These are phyloP conservation scores for Mus minutoides DNA, from an alignment of 2,797 vertebrate species.

Conservation along the genomic window DNA sequence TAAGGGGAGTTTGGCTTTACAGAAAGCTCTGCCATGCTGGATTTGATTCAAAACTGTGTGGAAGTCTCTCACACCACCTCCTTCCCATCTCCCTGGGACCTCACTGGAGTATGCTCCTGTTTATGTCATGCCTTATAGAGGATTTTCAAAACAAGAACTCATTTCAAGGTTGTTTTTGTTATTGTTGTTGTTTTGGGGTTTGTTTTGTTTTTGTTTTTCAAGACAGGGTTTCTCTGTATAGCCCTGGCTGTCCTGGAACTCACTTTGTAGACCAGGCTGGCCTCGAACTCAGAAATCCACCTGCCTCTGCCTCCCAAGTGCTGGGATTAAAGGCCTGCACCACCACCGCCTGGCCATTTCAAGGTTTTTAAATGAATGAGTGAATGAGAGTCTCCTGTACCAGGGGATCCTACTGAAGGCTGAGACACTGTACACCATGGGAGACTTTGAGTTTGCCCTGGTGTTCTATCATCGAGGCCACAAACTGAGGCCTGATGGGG, in stretches of 20 bases:
- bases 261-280: too few relatives aligned
- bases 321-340: too few relatives aligned
- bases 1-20: not conserved
- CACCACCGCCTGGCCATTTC: too few relatives aligned
- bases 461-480: slow-evolving; percentile 94
- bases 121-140: not conserved
- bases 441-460: slow-evolving; percentile 96
- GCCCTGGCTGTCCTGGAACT: too few relatives aligned
- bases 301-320: too few relatives aligned
- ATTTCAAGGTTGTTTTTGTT: not conserved
- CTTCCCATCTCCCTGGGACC: not conserved
- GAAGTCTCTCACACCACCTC: not conserved
- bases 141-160: not conserved
- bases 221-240: too few relatives aligned
- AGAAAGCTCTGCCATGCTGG: too few relatives aligned
- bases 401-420: slow-evolving; percentile 97
- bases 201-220: too few relatives aligned
- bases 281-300: too few relatives aligned
- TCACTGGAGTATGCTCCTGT: not conserved
- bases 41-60: not conserved
- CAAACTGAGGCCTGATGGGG: slow-evolving; percentile 91
- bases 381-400: not conserved
- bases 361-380: not conserved
- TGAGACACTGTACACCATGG: slow-evolving; percentile 94
- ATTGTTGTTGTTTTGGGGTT: too few relatives aligned